These are phyloP conservation scores for Neotoxoptera formosana DNA, from an alignment of 1,140 invertebrate species.

Conservation along the genomic window DNA sequence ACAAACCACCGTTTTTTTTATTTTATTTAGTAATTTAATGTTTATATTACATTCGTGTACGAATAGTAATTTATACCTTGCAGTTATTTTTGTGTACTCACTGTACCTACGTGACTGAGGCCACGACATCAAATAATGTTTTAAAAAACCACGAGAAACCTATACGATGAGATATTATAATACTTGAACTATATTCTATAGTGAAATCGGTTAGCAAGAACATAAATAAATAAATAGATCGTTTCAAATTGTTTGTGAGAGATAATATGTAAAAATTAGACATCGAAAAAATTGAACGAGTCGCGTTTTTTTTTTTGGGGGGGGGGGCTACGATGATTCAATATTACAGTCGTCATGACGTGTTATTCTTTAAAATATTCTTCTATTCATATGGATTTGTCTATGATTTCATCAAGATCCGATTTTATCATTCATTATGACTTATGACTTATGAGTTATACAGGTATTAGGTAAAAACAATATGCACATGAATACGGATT, in stretches of 20 bases:
- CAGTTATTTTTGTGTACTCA: not conserved
- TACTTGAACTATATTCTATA: not conserved
- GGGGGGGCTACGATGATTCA: too few relatives aligned
- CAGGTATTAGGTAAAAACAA: too few relatives aligned
- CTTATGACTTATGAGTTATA: too few relatives aligned
- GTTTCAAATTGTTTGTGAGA: not conserved
- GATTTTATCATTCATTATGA: too few relatives aligned
- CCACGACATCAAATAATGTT: not conserved
- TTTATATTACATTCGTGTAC: not conserved
- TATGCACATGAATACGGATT: too few relatives aligned
- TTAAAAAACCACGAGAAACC: not conserved
- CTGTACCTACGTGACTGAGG: not conserved
- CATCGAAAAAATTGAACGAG: not conserved
- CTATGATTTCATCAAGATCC: too few relatives aligned
- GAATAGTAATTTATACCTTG: not conserved
- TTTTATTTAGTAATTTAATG: not conserved
- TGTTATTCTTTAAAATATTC: too few relatives aligned
- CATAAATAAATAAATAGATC: not conserved
- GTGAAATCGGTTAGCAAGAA: not conserved
- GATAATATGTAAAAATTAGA: not conserved
- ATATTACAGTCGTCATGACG: too few relatives aligned
- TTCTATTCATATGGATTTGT: too few relatives aligned
- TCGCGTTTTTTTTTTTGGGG: not conserved
- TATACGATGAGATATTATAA: not conserved
- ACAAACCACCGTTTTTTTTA: not conserved